phyloP scores from a whole-genome alignment of 1,140 invertebrate genomes.

The Bombus pyrosoma region DNA sequence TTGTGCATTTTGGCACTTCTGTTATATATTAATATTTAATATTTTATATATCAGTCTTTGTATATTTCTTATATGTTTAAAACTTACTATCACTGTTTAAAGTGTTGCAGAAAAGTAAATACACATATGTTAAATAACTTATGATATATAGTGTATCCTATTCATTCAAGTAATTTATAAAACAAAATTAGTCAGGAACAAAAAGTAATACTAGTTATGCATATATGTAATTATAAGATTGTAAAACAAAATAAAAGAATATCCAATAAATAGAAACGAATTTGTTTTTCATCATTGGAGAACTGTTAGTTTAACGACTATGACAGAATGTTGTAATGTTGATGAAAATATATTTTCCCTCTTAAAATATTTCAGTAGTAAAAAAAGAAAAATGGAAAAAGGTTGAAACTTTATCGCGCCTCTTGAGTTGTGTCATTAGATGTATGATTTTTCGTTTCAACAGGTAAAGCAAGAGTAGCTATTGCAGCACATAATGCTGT shows the following conservation, averaged over 20 bases:
- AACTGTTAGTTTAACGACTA: not conserved
- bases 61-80: constrained; percentile 36
- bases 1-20: constrained; percentile 59
- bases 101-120: constrained; percentile 12
- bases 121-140: constrained; percentile 16
- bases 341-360: constrained; percentile 1
- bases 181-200: not conserved
- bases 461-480: constrained; percentile 89
- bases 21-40: constrained; percentile 37
- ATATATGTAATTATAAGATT: constrained; percentile 26
- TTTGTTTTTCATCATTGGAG: not conserved
- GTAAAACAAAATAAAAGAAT: constrained; percentile 37
- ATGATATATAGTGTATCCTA: constrained; percentile 3
- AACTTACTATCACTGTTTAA: constrained; percentile 10
- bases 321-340: not conserved
- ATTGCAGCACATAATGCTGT: constrained; percentile 89
- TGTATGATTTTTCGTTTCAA: constrained; percentile 90
- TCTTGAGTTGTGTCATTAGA: constrained; percentile 82
- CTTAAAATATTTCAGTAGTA: constrained; percentile 14
- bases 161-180: not conserved
- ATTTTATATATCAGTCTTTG: constrained; percentile 59
- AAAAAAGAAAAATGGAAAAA: not conserved
- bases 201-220: constrained; percentile 7
- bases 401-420: constrained; percentile 31
- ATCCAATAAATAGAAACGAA: constrained; percentile 22